Conservation (phyloP, 2,888 invertebrate species). For the Drosophila pegasa region DNA sequence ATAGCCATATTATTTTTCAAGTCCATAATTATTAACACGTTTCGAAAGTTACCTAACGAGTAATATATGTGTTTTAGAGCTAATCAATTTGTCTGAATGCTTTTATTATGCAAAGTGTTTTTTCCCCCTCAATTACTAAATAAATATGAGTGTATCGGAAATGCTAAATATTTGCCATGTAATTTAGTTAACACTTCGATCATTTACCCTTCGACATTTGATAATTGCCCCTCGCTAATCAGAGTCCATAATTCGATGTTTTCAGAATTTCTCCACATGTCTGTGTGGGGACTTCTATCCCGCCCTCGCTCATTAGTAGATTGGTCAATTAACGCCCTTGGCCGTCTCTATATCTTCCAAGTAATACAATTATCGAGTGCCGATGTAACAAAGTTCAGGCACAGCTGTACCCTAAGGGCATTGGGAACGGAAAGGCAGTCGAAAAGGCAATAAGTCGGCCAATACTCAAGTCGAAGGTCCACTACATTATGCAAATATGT, state of each 20-base stretch:
- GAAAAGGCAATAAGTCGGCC: conserved; percentile 32
- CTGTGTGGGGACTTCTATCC: background rate
- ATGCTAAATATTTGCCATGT: conserved; percentile 10
- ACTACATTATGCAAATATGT: conserved; percentile 45
- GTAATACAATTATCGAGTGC: conserved; percentile 12
- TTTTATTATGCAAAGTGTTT: conserved; percentile 9
- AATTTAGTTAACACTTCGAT: conserved; percentile 20
- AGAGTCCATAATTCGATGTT: background rate
- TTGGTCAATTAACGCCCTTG: conserved; percentile 11
- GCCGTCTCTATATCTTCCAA: background rate
- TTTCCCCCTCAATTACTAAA: conserved; percentile 17
- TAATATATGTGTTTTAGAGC: background rate
- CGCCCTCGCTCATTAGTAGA: conserved; percentile 6
- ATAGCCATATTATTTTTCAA: background rate
- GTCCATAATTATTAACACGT: conserved; percentile 27
- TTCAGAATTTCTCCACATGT: background rate
- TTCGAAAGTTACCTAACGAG: conserved; percentile 3
- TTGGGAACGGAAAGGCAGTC: conserved; percentile 9
- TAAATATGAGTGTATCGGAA: conserved; percentile 3
- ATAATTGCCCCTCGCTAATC: conserved; percentile 17
- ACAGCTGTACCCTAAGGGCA: conserved; percentile 13
- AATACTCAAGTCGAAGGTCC: conserved; percentile 51
- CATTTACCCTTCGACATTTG: background rate
- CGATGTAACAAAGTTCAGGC: conserved; percentile 28
- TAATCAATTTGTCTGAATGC: conserved; percentile 1